phyloP scores from a whole-genome alignment of 2,797 vertebrate genomes.

The Lindbergichthys nudifrons region DNA sequence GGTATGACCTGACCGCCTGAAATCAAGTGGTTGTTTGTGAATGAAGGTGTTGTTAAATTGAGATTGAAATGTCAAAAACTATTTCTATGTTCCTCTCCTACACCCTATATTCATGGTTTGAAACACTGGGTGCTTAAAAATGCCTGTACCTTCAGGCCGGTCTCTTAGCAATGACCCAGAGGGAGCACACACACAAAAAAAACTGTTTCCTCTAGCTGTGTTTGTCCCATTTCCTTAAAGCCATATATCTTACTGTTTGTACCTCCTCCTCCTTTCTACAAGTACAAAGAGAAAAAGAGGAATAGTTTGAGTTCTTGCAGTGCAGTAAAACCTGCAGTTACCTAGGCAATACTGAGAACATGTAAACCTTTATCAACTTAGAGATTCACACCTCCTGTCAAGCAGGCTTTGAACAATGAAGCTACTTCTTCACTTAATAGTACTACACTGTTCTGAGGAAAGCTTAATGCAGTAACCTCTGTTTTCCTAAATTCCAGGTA shows the following conservation, averaged over 20 bases:
- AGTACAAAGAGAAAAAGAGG: constrained; percentile 61
- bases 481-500: constrained; percentile 68
- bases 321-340: constrained; percentile 62
- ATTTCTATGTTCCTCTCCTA: background rate
- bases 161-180: constrained; percentile 71
- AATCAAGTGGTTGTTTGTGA: background rate
- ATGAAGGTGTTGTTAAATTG: background rate
- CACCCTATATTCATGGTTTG: constrained; percentile 61
- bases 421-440: background rate
- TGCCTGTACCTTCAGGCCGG: constrained; percentile 64
- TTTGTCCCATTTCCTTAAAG: constrained; percentile 65
- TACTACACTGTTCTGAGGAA: background rate
- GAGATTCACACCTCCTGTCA: constrained; percentile 21
- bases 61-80: background rate
- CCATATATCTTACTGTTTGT: constrained; percentile 66
- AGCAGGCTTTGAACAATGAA: constrained; percentile 4
- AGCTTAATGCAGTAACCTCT: constrained; percentile 14
- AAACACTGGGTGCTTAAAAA: constrained; percentile 65
- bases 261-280: constrained; percentile 56
- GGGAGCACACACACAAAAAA: constrained; percentile 51
- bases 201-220: constrained; percentile 65
- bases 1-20: constrained; percentile 1
- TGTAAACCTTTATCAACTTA: constrained; percentile 45
- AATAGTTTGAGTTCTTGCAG: constrained; percentile 54
- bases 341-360: constrained; percentile 50